Evolutionary conservation across 2,113 vertebrate species (phyloP).

Genomic region (Lathamus discolor): DNA sequence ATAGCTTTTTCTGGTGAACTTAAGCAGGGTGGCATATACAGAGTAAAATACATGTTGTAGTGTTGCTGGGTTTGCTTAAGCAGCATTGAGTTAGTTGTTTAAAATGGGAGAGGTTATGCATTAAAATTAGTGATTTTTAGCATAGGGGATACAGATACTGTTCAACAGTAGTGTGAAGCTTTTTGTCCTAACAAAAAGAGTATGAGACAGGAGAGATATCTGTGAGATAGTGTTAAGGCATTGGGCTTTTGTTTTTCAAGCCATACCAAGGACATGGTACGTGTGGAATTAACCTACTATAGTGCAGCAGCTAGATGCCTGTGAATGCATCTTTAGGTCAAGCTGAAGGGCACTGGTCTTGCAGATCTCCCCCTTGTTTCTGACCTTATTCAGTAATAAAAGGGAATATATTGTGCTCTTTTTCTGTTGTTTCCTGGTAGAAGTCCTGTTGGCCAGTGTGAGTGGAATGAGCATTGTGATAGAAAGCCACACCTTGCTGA

Average conservation of each 20-base stretch:
- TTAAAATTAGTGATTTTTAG: neutral
- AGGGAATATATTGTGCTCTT: neutral
- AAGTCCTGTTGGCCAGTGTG: neutral
- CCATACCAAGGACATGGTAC: accelerated
- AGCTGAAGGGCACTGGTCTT: neutral
- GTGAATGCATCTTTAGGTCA: neutral
- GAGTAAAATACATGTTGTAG: neutral
- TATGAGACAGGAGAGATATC: neutral
- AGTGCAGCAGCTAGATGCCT: neutral
- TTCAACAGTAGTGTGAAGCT: neutral
- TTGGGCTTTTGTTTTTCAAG: neutral
- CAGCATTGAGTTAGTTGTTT: neutral
- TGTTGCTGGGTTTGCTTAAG: neutral
- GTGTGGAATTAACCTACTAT: neutral
- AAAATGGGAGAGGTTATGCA: neutral
- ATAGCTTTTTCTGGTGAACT: neutral
- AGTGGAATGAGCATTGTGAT: neutral
- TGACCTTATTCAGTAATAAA: neutral
- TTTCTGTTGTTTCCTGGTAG: neutral
- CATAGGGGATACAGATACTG: neutral
- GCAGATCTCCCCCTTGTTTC: neutral
- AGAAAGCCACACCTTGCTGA: neutral
- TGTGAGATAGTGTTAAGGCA: neutral
- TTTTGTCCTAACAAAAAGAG: neutral
- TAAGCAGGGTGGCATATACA: neutral